Evolutionary conservation across 1,140 invertebrate species (phyloP).

Genomic region (Aporrectodea caliginosa): DNA sequence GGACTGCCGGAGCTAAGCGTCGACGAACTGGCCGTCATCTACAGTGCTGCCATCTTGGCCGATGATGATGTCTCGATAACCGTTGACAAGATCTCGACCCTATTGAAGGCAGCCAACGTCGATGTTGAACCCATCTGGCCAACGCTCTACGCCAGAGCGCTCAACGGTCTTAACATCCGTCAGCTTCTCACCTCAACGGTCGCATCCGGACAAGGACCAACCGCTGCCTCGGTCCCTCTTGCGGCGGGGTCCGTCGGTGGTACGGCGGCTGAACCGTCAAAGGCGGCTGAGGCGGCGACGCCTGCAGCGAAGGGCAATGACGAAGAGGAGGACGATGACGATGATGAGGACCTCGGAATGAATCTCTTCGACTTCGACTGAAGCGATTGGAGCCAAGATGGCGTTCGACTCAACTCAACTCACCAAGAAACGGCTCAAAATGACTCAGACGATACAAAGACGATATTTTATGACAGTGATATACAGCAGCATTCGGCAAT

Average conservation of each 20-base stretch:
- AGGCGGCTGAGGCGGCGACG: background rate
- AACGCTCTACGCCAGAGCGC: background rate
- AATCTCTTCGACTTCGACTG: background rate
- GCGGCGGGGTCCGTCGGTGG: background rate
- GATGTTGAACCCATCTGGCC: background rate
- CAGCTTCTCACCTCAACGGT: background rate
- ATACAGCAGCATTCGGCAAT: too few species aligned
- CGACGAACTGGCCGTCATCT: constrained; percentile 1
- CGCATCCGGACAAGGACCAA: background rate
- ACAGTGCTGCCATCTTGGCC: constrained; percentile 37
- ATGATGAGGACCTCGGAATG: constrained; percentile 8
- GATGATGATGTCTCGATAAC: constrained; percentile 24
- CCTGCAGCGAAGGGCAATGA: background rate
- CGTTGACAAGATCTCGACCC: background rate
- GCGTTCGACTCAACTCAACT: too few species aligned
- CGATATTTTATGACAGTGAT: too few species aligned
- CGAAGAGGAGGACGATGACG: constrained; percentile 12
- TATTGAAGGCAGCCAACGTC: constrained; percentile 20
- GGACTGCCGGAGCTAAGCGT: background rate
- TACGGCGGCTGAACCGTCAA: background rate
- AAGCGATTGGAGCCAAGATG: too few species aligned
- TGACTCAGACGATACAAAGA: too few species aligned
- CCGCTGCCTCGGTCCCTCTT: background rate
- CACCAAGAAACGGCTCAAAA: too few species aligned
- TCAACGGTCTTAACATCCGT: background rate